These are phyloP conservation scores for Sapayoa aenigma DNA, from an alignment of 2,113 vertebrate genomes.

Conservation along the genomic window DNA sequence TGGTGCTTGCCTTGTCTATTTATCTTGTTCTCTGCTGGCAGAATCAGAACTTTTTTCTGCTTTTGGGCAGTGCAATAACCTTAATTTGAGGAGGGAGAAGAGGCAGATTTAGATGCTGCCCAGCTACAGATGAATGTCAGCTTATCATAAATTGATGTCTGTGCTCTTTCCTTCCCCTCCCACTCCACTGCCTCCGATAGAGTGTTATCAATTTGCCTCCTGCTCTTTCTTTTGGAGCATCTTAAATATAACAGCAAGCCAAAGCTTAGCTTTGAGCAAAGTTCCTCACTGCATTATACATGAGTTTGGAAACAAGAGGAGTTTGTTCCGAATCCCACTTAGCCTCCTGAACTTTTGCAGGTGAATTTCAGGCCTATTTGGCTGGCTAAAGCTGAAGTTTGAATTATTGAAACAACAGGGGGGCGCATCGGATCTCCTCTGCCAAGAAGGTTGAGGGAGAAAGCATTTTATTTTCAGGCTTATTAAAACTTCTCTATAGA, in stretches of 20 bases:
- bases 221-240: not conserved
- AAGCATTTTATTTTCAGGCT: slow-evolving; percentile 59
- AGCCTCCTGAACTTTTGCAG: slow-evolving; percentile 42
- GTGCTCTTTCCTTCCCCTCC: not conserved
- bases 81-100: not conserved
- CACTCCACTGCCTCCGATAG: not conserved
- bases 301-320: slow-evolving; percentile 53
- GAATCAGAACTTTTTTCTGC: not conserved
- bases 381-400: slow-evolving; percentile 49
- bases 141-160: not conserved
- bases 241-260: not conserved
- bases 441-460: slow-evolving; percentile 1
- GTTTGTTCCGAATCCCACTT: slow-evolving; percentile 43
- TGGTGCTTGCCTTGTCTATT: not conserved
- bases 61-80: not conserved
- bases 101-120: not conserved
- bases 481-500: slow-evolving; percentile 66
- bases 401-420: slow-evolving; percentile 59
- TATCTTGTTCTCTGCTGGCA: not conserved
- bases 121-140: not conserved
- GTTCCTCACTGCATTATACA: slow-evolving; percentile 59
- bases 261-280: not conserved
- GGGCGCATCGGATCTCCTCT: slow-evolving; percentile 1
- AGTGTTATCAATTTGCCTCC: not conserved
- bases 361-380: slow-evolving; percentile 59